phyloP scores from a whole-genome alignment of 2,797 vertebrate species.

The Hirundo rustica region DNA sequence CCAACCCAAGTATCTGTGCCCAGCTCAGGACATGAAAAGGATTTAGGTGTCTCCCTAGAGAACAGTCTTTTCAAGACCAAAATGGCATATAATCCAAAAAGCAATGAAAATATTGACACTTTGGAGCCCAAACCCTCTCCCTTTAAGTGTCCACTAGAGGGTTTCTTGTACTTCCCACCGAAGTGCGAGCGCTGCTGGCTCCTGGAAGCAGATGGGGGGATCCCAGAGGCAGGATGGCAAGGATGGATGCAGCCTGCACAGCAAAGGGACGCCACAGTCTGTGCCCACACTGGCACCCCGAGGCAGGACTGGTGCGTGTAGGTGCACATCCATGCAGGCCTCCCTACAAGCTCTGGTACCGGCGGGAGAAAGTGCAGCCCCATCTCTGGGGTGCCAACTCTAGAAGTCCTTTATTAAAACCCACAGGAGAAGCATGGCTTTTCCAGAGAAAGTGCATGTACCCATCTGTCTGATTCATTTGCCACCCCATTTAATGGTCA shows the following conservation, averaged over 20 bases:
- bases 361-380: background rate
- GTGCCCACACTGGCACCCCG: background rate
- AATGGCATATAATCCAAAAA: background rate
- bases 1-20: background rate
- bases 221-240: background rate
- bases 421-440: background rate
- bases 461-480: background rate
- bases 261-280: background rate
- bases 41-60: background rate
- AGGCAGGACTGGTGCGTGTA: background rate
- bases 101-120: background rate
- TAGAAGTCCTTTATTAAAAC: background rate
- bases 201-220: background rate
- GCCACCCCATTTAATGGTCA: background rate
- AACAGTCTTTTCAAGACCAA: background rate
- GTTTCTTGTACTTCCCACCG: conserved; percentile 50
- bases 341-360: background rate
- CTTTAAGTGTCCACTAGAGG: conserved; percentile 61
- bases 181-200: background rate
- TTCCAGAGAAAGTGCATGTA: rapidly evolving
- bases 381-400: background rate
- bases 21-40: background rate
- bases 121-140: background rate
- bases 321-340: rapidly evolving
- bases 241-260: background rate